Base-by-base conservation (phyloP, 2,113 vertebrate genomes). In the Kryptolebias marmoratus region DNA sequence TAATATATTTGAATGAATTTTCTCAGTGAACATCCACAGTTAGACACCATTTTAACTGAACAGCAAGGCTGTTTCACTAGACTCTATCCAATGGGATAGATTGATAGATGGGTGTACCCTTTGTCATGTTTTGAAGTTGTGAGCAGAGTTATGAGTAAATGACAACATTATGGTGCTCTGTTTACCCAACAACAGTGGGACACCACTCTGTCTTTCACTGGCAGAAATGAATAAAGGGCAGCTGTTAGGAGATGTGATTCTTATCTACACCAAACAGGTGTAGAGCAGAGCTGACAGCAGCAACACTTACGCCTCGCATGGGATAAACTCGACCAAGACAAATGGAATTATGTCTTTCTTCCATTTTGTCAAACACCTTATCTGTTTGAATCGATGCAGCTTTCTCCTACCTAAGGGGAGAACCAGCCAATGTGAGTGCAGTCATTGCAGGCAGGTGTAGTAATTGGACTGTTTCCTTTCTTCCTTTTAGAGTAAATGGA, bases 281-380 rank as follows among this genome's bases (percentile, higher is more conserved):
- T 77, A 83, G 84, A 87, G 77, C 79, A 27, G 71, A 81, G 85
- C 84, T 88, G 90, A 88, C 85, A 89, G 86, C 88, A 81, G 82
- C 82, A 77, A 81, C 74, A 84, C 86, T 81, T 65, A 79, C 77
- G 57, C 73, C 71, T 87, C 83, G 71, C 70, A 45, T 79, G 80
- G 89, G 88, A 91, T 71, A 79, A 82, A 62, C 87, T 85, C n/a
- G 52, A 87, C 85, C 86, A 87, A 90, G 88, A 91, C 90, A 91
- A 91, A 92, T 88, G 82, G 84, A 89, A 87, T 86, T 70, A 92
- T 86, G 84, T 84, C 78, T 82, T 84, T 55, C 84, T 80, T 71
- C 74, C 77, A 60, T 88, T 90, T 89, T 85, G 76, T 83, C 76
- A 89, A 86, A 80, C 64, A 22, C 64, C 76, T 91, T 83, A 90